A percentile compares a stretch with the other conserved stretches of the same genome.
phyloP scores from a whole-genome alignment of 2,113 vertebrate genomes.

The Onychostoma macrolepis region DNA sequence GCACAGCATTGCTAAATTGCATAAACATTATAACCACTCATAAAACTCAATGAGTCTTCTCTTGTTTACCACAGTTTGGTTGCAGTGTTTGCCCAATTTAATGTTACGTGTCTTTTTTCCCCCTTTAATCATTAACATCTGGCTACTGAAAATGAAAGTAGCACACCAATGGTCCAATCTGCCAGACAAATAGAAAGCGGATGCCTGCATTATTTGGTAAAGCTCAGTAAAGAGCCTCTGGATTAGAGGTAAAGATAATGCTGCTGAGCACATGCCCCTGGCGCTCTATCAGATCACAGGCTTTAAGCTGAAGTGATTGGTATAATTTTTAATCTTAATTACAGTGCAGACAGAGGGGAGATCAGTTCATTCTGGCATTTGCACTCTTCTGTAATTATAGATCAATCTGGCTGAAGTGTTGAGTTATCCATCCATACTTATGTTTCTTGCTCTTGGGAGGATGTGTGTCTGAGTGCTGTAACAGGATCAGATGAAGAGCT shows the following conservation, averaged over 20 bases:
- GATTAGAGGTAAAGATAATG: conserved; percentile 64
- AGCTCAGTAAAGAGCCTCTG: conserved; percentile 60
- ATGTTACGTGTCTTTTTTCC: conserved; percentile 83
- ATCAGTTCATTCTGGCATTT: conserved; percentile 62
- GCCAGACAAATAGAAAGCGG: conserved; percentile 67
- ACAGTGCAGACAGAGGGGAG: conserved; percentile 60
- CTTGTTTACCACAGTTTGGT: conserved; percentile 77
- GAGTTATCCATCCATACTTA: conserved; percentile 41
- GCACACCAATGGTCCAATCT: conserved; percentile 72
- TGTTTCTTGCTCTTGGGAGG: conserved; percentile 43
- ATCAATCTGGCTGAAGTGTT: conserved; percentile 62
- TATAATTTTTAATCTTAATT: conserved; percentile 72
- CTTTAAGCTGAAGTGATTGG: conserved; percentile 69
- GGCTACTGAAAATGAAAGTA: conserved; percentile 78
- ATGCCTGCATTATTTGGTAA: conserved; percentile 64
- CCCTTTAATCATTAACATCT: conserved; percentile 85
- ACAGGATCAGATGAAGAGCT: conserved; percentile 40
- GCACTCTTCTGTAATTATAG: conserved; percentile 66
- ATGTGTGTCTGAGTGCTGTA: conserved; percentile 36
- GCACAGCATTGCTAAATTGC: conserved; percentile 81
- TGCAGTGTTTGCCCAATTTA: conserved; percentile 80
- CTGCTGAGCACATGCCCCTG: conserved; percentile 69
- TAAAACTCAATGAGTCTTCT: conserved; percentile 79
- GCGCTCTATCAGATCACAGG: conserved; percentile 71
- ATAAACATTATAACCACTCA: conserved; percentile 80